Evolutionary conservation across 2,797 vertebrate genomes (phyloP).

Genomic region (Falco peregrinus): DNA sequence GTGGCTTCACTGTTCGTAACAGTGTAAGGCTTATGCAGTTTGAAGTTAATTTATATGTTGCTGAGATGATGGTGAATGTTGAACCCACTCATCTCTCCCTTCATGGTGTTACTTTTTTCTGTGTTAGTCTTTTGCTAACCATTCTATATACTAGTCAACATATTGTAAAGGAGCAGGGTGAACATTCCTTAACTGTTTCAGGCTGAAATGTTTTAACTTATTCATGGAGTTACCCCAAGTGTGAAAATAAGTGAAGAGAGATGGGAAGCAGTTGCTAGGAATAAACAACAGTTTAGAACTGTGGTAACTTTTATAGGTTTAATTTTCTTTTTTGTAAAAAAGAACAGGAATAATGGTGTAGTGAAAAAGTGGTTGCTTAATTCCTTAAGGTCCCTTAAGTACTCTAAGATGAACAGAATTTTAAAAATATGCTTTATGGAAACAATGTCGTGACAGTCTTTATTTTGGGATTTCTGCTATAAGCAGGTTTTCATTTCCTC

Average conservation of each 20-base stretch:
- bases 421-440: neutral
- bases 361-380: neutral
- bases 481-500: neutral
- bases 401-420: neutral
- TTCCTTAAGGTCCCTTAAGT: neutral
- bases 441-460: accelerated
- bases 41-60: neutral
- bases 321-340: neutral
- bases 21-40: neutral
- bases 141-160: neutral
- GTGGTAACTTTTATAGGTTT: neutral
- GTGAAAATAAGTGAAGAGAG: neutral
- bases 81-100: no score
- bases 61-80: neutral
- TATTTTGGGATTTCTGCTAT: neutral
- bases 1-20: neutral
- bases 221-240: neutral
- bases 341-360: neutral
- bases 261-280: neutral
- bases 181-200: neutral
- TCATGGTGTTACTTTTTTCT: neutral
- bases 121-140: neutral
- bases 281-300: neutral
- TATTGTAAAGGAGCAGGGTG: neutral
- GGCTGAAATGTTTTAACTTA: neutral